Percentiles rank a stretch among this genome's conserved stretches.
phyloP scores from a whole-genome alignment of 2,888 invertebrate species.

The Pseudoips prasinana region DNA sequence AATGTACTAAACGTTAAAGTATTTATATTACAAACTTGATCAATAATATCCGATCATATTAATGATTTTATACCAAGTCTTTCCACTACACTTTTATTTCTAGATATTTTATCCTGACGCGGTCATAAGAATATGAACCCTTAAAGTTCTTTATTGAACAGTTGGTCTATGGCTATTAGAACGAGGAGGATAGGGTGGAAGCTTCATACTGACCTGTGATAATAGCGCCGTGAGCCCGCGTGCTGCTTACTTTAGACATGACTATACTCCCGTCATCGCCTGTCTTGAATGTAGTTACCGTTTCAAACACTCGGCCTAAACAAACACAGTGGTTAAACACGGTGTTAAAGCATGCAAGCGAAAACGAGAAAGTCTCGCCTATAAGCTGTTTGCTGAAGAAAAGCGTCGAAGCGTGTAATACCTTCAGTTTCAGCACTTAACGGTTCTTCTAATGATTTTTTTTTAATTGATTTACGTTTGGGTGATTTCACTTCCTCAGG shows the following conservation, averaged over 20 bases:
- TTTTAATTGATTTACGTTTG: constrained; percentile 72
- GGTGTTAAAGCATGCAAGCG: constrained; percentile 71
- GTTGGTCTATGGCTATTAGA: constrained; percentile 36
- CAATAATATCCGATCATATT: too few relatives aligned
- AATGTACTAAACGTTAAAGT: too few relatives aligned
- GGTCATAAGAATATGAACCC: too few relatives aligned
- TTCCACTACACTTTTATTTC: too few relatives aligned
- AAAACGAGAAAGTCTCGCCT: constrained; percentile 57
- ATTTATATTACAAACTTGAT: too few relatives aligned
- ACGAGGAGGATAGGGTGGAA: constrained; percentile 61
- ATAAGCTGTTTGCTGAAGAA: constrained; percentile 69
- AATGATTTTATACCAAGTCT: too few relatives aligned
- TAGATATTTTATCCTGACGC: too few relatives aligned
- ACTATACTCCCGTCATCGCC: constrained; percentile 71
- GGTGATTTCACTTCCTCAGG: constrained; percentile 59
- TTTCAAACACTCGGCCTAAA: constrained; percentile 81
- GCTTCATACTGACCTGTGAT: constrained; percentile 83
- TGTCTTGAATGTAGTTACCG: constrained; percentile 79
- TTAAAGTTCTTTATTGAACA: too few relatives aligned
- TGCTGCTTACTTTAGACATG: constrained; percentile 83
- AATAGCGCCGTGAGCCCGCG: constrained; percentile 83
- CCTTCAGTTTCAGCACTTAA: constrained; percentile 78
- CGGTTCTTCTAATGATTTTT: constrained; percentile 67
- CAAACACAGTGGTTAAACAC: constrained; percentile 76
- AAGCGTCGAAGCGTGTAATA: constrained; percentile 66